Conservation (phyloP, 1,140 invertebrate species). For the Trichonephila clavata region DNA sequence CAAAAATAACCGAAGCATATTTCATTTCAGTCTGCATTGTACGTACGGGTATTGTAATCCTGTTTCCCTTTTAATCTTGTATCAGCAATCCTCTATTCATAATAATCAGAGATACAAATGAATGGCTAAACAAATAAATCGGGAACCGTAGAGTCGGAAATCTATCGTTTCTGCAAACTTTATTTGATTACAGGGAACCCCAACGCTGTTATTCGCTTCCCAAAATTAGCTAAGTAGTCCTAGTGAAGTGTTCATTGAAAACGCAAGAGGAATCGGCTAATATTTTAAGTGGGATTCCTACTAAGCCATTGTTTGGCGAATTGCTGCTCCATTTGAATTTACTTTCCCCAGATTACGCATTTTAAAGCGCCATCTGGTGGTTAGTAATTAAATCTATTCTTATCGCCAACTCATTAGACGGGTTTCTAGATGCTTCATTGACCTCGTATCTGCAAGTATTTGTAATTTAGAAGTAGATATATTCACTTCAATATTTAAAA, state of each 20-base stretch:
- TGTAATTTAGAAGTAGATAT: too few relatives aligned
- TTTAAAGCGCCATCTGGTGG: background rate
- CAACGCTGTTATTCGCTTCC: background rate
- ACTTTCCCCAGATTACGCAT: background rate
- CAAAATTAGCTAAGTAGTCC: background rate
- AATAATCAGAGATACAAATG: conserved; percentile 6
- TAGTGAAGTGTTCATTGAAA: conserved; percentile 5
- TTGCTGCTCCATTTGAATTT: background rate
- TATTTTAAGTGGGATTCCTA: conserved; percentile 31
- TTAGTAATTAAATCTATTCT: background rate
- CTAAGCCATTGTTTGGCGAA: background rate
- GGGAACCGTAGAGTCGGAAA: background rate
- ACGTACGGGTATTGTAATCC: background rate
- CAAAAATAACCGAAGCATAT: background rate
- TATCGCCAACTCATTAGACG: background rate
- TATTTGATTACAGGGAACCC: background rate
- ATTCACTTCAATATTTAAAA: too few relatives aligned
- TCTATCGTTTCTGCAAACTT: conserved; percentile 8
- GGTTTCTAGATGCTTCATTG: background rate
- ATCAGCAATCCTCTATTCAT: background rate
- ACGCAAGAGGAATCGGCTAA: background rate
- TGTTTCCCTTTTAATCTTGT: background rate
- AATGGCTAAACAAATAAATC: conserved; percentile 9
- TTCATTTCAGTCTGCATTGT: background rate
- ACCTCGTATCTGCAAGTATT: background rate